Evolutionary conservation across 2,113 vertebrate genomes (phyloP).

Genomic region (Bufo gargarizans): DNA sequence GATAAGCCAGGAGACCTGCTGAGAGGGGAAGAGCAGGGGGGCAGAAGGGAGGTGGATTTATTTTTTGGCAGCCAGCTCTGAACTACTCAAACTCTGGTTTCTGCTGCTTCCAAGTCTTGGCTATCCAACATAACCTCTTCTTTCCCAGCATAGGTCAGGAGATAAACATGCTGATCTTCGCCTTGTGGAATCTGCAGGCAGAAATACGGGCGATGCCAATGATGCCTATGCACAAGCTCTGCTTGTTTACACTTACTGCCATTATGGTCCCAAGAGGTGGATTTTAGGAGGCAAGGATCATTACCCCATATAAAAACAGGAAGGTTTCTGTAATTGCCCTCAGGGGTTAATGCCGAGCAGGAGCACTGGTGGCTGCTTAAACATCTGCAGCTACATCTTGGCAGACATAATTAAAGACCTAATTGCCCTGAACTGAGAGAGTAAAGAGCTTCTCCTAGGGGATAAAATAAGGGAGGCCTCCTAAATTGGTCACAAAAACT

Average conservation of each 20-base stretch:
- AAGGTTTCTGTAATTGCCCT: slow-evolving; percentile 53
- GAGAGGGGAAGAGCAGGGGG: slow-evolving; percentile 28
- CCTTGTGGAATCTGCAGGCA: too few species aligned
- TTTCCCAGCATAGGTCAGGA: not conserved
- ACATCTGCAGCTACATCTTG: slow-evolving; percentile 57
- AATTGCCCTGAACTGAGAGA: slow-evolving; percentile 56
- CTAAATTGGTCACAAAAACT: slow-evolving; percentile 40
- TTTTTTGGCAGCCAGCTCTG: slow-evolving; percentile 53
- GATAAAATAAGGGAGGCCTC: slow-evolving; percentile 39
- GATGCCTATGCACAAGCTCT: not conserved
- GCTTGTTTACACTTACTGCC: slow-evolving; percentile 41
- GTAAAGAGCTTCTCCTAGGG: slow-evolving; percentile 42
- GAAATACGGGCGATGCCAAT: not conserved
- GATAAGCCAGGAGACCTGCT: slow-evolving; percentile 57
- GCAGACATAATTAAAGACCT: slow-evolving; percentile 58
- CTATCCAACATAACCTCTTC: slow-evolving; percentile 36
- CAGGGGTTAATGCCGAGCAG: slow-evolving; percentile 48
- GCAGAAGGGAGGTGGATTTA: slow-evolving; percentile 30
- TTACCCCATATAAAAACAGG: slow-evolving; percentile 52
- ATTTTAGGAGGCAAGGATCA: slow-evolving; percentile 55
- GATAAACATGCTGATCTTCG: too few species aligned
- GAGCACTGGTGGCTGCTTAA: slow-evolving; percentile 48
- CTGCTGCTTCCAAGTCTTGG: slow-evolving; percentile 40
- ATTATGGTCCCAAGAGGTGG: slow-evolving; percentile 42
- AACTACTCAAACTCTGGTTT: slow-evolving; percentile 53